These are phyloP conservation scores for Latrodectus elegans DNA, from an alignment of 2,888 invertebrate genomes.

Conservation along the genomic window DNA sequence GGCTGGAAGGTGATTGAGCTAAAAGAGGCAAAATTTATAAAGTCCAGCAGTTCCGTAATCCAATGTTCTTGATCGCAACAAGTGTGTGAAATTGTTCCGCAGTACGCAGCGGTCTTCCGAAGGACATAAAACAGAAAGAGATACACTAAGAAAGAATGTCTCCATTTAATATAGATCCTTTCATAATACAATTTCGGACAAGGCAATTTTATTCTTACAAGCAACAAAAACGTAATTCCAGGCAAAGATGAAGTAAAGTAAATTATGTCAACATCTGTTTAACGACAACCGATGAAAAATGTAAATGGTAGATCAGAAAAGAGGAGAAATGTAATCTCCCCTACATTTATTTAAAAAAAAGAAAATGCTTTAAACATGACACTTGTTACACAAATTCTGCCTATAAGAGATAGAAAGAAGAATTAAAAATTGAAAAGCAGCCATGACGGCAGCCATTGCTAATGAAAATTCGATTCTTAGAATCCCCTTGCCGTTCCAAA, in stretches of 20 bases:
- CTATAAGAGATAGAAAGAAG: conserved; percentile 8
- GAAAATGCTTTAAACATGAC: not conserved
- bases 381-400: not conserved
- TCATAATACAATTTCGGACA: not conserved
- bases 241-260: not conserved
- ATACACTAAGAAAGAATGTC: not conserved
- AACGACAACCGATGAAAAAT: conserved; percentile 7
- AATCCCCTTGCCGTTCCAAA: no score
- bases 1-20: no score
- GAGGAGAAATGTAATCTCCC: no score
- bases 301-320: conserved; percentile 2
- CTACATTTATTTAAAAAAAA: not conserved
- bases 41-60: not conserved
- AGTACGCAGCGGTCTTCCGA: not conserved
- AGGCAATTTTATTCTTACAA: not conserved
- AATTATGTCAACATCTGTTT: conserved; percentile 37
- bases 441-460: conserved; percentile 29
- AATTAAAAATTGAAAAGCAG: conserved; percentile 5
- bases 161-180: not conserved
- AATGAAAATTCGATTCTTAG: conserved; percentile 57
- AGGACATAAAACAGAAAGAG: no score
- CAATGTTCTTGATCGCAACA: not conserved
- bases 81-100: no score
- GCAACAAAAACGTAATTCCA: not conserved
- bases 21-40: not conserved